A percentile compares a stretch with the other conserved stretches of the same genome.
These are phyloP conservation scores for Lithobates pipiens DNA, from an alignment of 2,797 vertebrate species.

Conservation along the genomic window DNA sequence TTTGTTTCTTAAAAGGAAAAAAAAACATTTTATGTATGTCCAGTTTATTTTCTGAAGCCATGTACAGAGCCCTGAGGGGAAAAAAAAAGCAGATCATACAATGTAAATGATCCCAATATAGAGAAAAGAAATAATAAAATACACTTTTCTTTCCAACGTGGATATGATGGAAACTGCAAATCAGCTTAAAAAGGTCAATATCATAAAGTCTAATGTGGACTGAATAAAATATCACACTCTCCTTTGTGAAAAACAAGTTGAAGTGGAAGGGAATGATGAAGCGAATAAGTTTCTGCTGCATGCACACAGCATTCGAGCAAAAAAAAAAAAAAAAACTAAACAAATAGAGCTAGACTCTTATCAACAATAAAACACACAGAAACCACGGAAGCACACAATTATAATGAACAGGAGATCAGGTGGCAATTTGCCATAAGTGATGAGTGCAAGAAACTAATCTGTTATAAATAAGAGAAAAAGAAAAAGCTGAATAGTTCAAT, in stretches of 20 bases:
- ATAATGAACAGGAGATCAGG: slow-evolving; percentile 33
- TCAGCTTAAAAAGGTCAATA: slow-evolving; percentile 24
- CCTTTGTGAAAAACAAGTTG: neutral
- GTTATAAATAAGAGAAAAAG: slow-evolving; percentile 14
- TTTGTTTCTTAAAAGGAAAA: too few relatives aligned
- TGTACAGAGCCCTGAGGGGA: neutral
- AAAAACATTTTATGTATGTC: neutral
- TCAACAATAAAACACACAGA: slow-evolving; percentile 10
- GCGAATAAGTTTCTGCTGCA: slow-evolving; percentile 4
- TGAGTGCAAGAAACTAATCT: slow-evolving; percentile 19
- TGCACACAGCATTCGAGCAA: neutral
- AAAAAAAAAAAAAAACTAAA: slow-evolving; percentile 7
- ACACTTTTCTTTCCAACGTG: neutral
- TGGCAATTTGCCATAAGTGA: slow-evolving; percentile 36
- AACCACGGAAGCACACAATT: neutral
- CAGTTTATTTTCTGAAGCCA: neutral
- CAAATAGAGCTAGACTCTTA: slow-evolving; percentile 14
- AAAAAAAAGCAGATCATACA: neutral
- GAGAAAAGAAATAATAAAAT: slow-evolving; percentile 19
- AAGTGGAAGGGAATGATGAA: slow-evolving; percentile 20
- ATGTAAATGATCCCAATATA: slow-evolving; percentile 15
- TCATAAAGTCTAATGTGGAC: slow-evolving; percentile 20
- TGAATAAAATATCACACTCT: slow-evolving; percentile 24
- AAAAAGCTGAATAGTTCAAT: slow-evolving; percentile 12
- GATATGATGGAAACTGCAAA: slow-evolving; percentile 1